Base-by-base conservation (phyloP, 37 sponge, comb jelly and placozoan species). In the Corticium candelabrum region DNA sequence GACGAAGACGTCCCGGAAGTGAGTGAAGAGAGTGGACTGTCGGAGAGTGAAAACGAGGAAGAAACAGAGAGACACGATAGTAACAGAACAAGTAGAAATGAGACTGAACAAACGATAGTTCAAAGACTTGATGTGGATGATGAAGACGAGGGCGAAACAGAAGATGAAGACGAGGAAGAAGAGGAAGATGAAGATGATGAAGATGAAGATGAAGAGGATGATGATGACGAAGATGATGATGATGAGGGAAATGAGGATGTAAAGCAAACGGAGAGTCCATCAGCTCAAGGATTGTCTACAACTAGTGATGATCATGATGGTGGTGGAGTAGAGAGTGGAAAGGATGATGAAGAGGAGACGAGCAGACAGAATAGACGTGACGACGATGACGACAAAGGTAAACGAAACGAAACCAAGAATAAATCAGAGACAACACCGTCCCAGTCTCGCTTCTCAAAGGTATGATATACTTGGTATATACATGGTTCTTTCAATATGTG, bases 391-490 rank as follows among this genome's bases (percentile, higher is more conserved):
- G 62, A 50, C 62, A 50, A 50, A 21, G 21, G 21, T 11, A 50
- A 50, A 27, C 15, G 62, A 27, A 21, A 27, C 62, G 21, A 50
- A 50, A 21, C 21, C 11, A 50, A 11, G 62, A 21, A 50, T 50
- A 11, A 50, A 50, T 11, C 2, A 71, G 29, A 84, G 85, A 31
- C 78, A 82, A 40, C 35, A 4, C 34, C 35, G 27, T 3, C 56
- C 33, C 74, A 76, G 72, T 36, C 3, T 37, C 1, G 67, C 7
- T 1, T 1, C 27, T 4, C 73, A 74, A 79, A 2, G 33, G 31
- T 1, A 35, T 3, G 1, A 57, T 57, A 74, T 74, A 79, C 1
- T 74, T 37, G n/a, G 31, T 41, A 76, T 76, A 27, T 31, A 37
- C 30, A 37, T 39, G 34, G 36, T 1, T n/a, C 0, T 5, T 34